These are phyloP conservation scores for Scopus umbretta DNA, from an alignment of 2,113 vertebrate species.

Conservation along the genomic window DNA sequence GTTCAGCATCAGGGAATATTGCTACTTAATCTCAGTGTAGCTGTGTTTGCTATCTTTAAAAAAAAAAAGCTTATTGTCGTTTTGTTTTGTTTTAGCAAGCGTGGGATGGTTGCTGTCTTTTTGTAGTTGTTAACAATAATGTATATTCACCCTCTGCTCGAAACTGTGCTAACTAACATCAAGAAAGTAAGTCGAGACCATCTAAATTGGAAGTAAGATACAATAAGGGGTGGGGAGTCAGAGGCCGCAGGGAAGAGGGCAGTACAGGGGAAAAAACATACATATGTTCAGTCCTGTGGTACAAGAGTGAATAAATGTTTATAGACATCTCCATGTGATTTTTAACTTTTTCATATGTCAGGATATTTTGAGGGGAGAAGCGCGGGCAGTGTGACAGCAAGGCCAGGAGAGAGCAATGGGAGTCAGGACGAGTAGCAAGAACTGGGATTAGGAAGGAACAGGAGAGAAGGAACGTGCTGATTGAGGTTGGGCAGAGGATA, in stretches of 20 bases:
- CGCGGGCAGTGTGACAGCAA: not conserved
- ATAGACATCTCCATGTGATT: not conserved
- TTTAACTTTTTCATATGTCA: not conserved
- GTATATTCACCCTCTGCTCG: not conserved
- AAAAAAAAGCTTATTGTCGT: not conserved
- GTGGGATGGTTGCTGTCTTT: not conserved
- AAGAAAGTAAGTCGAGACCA: not conserved
- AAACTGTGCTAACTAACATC: not conserved
- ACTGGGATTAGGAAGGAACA: not conserved
- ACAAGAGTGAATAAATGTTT: not conserved
- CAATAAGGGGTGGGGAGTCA: not conserved
- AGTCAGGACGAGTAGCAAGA: not conserved
- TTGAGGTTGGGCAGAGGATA: not conserved
- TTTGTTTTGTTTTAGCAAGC: not conserved
- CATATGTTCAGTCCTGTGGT: not conserved
- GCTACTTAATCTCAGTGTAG: not conserved
- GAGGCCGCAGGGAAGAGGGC: not conserved
- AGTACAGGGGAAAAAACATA: not conserved
- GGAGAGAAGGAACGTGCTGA: not conserved
- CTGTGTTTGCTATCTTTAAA: not conserved
- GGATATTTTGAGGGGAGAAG: not conserved
- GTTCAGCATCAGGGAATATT: not conserved
- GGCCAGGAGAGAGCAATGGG: rapidly evolving
- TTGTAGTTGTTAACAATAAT: not conserved
- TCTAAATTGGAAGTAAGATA: not conserved